Conservation (phyloP, 2,888 invertebrate genomes). For the Agrenia bidenticulata region DNA sequence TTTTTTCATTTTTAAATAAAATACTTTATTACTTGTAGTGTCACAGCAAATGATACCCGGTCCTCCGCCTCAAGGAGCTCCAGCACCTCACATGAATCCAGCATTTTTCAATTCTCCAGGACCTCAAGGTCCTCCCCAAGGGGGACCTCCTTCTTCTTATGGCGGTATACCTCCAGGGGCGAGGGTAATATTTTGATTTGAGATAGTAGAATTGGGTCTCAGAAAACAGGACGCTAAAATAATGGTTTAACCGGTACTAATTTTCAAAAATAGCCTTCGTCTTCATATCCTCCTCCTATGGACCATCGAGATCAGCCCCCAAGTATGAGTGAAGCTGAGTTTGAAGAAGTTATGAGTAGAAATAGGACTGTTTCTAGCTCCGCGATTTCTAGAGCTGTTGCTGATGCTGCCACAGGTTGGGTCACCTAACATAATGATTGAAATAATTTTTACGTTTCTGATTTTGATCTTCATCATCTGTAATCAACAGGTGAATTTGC, state of each 20-base stretch:
- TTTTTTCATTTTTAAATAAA: background rate
- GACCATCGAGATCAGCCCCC: slow-evolving; percentile 58
- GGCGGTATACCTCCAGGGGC: slow-evolving; percentile 36
- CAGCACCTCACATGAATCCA: slow-evolving; percentile 94
- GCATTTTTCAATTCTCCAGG: slow-evolving; percentile 79
- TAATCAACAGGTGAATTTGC: slow-evolving; percentile 76
- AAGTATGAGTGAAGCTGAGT: slow-evolving; percentile 85
- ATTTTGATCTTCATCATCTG: background rate
- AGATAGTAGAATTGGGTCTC: background rate
- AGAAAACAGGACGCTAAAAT: background rate
- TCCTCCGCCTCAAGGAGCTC: slow-evolving; percentile 62
- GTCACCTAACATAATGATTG: background rate
- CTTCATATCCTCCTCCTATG: slow-evolving; percentile 52
- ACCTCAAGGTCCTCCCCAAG: slow-evolving; percentile 61
- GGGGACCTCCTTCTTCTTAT: slow-evolving; percentile 60
- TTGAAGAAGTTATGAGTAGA: slow-evolving; percentile 96
- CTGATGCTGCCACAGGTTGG: slow-evolving; percentile 86
- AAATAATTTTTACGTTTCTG: no score
- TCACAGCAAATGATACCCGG: slow-evolving; percentile 61
- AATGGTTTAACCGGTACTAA: background rate
- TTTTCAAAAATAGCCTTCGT: background rate
- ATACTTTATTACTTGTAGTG: slow-evolving; percentile 52
- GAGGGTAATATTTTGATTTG: slow-evolving; percentile 24
- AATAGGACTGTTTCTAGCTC: slow-evolving; percentile 97
- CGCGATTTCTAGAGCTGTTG: slow-evolving; percentile 94